Conservation (phyloP, 2,113 vertebrate species). For the Cavia porcellus region DNA sequence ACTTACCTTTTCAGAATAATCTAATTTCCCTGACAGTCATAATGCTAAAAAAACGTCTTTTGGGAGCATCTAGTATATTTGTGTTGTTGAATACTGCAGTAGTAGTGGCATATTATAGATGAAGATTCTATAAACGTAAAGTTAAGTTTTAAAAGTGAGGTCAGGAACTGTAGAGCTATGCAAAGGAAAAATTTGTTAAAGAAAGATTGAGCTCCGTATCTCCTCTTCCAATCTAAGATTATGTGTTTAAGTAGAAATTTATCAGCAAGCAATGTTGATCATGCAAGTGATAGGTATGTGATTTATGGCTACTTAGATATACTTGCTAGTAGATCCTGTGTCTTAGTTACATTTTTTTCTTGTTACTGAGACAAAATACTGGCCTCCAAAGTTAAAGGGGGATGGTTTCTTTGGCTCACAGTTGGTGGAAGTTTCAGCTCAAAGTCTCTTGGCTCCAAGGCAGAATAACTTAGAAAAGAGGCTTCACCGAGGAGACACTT, state of each 20-base stretch:
- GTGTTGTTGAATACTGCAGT: not conserved
- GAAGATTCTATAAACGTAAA: not conserved
- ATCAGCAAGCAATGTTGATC: not conserved
- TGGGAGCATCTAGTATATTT: not conserved
- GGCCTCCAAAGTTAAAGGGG: not conserved
- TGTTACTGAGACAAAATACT: not conserved
- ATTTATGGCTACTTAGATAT: not conserved
- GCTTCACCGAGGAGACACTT: not conserved
- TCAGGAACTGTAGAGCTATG: not conserved
- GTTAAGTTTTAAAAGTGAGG: not conserved
- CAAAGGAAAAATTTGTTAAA: not conserved
- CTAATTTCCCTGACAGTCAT: slow-evolving; percentile 11
- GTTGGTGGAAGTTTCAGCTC: not conserved
- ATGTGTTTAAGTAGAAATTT: not conserved
- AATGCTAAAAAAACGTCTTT: not conserved
- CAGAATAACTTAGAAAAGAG: not conserved
- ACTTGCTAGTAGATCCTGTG: not conserved
- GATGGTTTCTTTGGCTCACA: not conserved
- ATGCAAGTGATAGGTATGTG: not conserved
- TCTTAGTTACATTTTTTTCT: not conserved
- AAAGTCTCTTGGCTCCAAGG: not conserved
- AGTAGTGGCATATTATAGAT: not conserved
- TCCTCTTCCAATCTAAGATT: not conserved
- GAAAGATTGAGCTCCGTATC: not conserved
- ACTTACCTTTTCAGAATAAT: slow-evolving; percentile 24